Evolutionary conservation across 2,888 invertebrate genomes (phyloP).

Genomic region (Andrena bicolor): DNA sequence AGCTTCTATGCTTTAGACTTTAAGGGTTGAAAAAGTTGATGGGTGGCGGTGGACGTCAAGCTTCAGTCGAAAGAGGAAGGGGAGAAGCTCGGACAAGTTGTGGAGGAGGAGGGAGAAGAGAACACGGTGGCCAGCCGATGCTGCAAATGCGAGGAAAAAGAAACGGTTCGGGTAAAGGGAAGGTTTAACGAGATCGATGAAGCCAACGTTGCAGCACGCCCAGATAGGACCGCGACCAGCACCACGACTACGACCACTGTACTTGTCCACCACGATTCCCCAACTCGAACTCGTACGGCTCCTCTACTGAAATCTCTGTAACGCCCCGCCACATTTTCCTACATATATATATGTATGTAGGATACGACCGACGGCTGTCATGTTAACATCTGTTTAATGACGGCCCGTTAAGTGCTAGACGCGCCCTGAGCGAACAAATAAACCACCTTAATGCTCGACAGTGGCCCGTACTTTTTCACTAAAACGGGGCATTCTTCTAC

Average conservation of each 20-base stretch:
- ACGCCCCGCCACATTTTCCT: neutral
- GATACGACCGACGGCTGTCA: conserved; percentile 19
- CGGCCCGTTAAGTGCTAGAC: conserved; percentile 54
- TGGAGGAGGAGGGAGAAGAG: neutral
- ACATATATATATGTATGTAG: too few species aligned
- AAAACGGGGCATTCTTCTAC: conserved; percentile 44
- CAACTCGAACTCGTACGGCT: neutral
- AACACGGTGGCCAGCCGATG: conserved; percentile 47
- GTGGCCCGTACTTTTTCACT: conserved; percentile 48
- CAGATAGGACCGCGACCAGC: neutral
- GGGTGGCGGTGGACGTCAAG: conserved; percentile 31
- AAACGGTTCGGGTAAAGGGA: conserved; percentile 69
- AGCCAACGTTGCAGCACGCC: conserved; percentile 64
- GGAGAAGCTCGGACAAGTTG: neutral
- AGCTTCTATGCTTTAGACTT: too few species aligned
- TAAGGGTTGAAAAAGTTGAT: conserved; percentile 40
- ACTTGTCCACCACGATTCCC: conserved; percentile 38
- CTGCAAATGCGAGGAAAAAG: conserved; percentile 56
- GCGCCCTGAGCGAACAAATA: conserved; percentile 66
- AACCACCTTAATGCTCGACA: conserved; percentile 59
- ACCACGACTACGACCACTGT: conserved; percentile 27
- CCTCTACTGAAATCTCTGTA: conserved; percentile 25
- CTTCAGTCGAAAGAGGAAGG: neutral
- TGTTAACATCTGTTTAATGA: conserved; percentile 73
- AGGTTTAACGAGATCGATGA: conserved; percentile 80